Evolutionary conservation across 1,140 invertebrate genomes (phyloP).

Genomic region (Leptinotarsa lineolata): DNA sequence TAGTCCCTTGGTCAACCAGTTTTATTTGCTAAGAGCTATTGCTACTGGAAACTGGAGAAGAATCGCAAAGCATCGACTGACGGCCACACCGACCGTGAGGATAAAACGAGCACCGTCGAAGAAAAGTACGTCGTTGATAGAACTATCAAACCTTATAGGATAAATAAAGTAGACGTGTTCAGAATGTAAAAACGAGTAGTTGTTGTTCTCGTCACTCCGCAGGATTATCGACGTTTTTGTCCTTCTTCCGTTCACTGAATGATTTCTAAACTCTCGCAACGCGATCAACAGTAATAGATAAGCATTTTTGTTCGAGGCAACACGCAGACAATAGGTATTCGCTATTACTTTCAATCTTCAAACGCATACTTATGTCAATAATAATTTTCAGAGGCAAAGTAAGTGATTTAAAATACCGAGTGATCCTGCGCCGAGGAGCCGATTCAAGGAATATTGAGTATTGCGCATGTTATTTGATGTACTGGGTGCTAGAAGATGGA

Average conservation of each 20-base stretch:
- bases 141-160: slow-evolving; percentile 32
- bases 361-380: slow-evolving; percentile 8
- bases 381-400: slow-evolving; percentile 2
- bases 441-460: too few relatives aligned
- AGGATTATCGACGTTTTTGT: slow-evolving; percentile 14
- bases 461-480: too few relatives aligned
- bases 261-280: slow-evolving; percentile 15
- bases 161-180: slow-evolving; percentile 47
- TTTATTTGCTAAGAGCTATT: slow-evolving; percentile 50
- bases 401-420: background rate
- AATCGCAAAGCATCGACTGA: slow-evolving; percentile 22
- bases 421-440: background rate
- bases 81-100: background rate
- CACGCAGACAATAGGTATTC: slow-evolving; percentile 2
- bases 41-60: slow-evolving; percentile 45
- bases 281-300: background rate
- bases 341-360: background rate
- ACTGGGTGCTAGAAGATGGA: too few relatives aligned
- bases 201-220: slow-evolving; percentile 19
- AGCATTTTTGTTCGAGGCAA: slow-evolving; percentile 5
- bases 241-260: slow-evolving; percentile 19
- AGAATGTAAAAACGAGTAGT: slow-evolving; percentile 38
- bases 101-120: background rate
- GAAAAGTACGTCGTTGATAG: slow-evolving; percentile 28
- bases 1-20: slow-evolving; percentile 42